Conservation (phyloP, 2,888 invertebrate genomes). For the Carcina quercana region DNA sequence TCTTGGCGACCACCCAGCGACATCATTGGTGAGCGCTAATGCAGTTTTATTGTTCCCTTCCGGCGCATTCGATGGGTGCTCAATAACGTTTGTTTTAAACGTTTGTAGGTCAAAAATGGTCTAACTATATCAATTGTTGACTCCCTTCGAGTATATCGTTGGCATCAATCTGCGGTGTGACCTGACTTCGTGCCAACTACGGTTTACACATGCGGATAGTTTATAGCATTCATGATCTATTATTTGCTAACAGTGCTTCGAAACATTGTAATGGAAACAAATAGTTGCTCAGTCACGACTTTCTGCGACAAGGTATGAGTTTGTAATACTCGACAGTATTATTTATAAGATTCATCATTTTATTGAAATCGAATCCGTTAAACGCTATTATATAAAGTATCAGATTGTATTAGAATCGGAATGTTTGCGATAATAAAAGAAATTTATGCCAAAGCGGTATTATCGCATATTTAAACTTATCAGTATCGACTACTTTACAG, state of each 20-base stretch:
- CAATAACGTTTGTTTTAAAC: conserved; percentile 15
- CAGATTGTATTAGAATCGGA: no score
- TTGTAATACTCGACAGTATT: no score
- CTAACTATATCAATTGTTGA: conserved; percentile 36
- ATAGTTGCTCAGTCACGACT: conserved; percentile 21
- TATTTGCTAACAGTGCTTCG: conserved; percentile 30
- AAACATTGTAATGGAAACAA: conserved; percentile 27
- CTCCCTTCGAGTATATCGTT: conserved; percentile 46
- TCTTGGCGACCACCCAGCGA: conserved; percentile 32
- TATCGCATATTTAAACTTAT: not conserved
- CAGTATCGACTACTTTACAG: not conserved
- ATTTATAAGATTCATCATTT: no score
- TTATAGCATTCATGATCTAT: conserved; percentile 36
- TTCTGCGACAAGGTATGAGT: no score
- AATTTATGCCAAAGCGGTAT: not conserved
- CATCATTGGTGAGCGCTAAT: conserved; percentile 29
- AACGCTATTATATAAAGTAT: no score
- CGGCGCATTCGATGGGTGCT: conserved; percentile 9
- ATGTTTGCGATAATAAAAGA: no score
- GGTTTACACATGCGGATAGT: conserved; percentile 32
- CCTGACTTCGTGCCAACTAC: conserved; percentile 49
- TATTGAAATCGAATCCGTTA: no score
- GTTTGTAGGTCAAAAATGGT: conserved; percentile 22
- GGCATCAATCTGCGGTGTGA: conserved; percentile 48
- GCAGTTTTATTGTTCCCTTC: conserved; percentile 30